phyloP scores from a whole-genome alignment of 2,113 vertebrate species.

The Ctenodactylus gundi region DNA sequence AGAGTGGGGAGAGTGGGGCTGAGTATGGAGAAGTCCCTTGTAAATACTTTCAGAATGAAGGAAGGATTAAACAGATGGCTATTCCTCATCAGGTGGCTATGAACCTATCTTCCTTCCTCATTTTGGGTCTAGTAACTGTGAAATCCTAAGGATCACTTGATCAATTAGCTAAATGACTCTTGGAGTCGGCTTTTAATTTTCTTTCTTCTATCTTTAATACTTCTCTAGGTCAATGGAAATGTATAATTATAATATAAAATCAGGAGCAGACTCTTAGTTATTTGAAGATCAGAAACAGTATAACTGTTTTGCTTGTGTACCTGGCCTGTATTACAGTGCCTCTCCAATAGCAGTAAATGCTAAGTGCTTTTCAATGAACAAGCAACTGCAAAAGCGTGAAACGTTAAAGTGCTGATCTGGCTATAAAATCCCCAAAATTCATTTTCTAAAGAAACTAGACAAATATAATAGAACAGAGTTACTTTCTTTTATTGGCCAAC shows the following conservation, averaged over 20 bases:
- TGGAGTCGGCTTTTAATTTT: constrained; percentile 6
- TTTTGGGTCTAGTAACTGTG: background rate
- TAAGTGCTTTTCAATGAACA: constrained; percentile 22
- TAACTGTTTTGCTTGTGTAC: background rate
- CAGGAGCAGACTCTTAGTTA: background rate
- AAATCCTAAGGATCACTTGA: background rate
- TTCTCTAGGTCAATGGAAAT: background rate
- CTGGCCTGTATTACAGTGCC: background rate
- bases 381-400: background rate
- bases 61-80: background rate
- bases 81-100: background rate
- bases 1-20: background rate
- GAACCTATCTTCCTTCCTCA: background rate
- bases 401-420: background rate
- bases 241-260: background rate
- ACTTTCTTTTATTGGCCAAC: background rate
- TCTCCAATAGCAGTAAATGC: background rate
- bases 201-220: background rate
- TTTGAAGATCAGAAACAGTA: background rate
- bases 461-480: background rate
- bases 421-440: background rate
- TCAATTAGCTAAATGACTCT: background rate
- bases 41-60: background rate
- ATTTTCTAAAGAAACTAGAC: background rate
- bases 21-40: background rate